Percentiles rank a stretch among this genome's conserved stretches.
These are phyloP conservation scores for Theropithecus gelada DNA, from an alignment of 2,113 vertebrate genomes.

Conservation along the genomic window DNA sequence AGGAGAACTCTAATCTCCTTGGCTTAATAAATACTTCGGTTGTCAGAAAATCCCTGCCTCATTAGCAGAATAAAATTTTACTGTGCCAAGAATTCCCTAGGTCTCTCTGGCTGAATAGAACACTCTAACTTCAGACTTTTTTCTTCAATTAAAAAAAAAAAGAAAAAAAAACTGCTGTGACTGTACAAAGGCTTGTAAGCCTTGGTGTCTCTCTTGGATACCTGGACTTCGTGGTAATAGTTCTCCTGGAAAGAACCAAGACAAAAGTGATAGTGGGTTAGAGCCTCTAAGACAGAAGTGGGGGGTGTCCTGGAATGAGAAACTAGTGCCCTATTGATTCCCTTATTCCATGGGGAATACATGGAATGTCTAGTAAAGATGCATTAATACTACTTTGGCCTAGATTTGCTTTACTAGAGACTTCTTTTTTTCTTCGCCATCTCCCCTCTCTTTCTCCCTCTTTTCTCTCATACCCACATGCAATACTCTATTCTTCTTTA, in stretches of 20 bases:
- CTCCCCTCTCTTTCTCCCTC: not conserved
- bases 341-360: fast-evolving
- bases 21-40: conserved; percentile 6
- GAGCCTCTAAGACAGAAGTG: not conserved
- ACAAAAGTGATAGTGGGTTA: not conserved
- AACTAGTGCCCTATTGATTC: fast-evolving
- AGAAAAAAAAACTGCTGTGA: not conserved
- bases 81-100: not conserved
- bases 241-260: not conserved
- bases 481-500: not conserved
- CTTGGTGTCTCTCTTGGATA: not conserved
- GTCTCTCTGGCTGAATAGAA: not conserved
- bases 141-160: not conserved
- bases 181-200: not conserved
- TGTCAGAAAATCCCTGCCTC: conserved; percentile 11
- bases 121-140: not conserved
- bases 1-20: not conserved
- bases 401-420: not conserved
- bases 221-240: not conserved
- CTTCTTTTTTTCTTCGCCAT: not conserved
- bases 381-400: not conserved
- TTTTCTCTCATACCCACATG: not conserved
- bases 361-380: not conserved
- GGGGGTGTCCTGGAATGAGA: not conserved
- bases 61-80: conserved; percentile 13